These are phyloP conservation scores for Fregetta grallaria DNA, from an alignment of 2,113 vertebrate species.

Conservation along the genomic window DNA sequence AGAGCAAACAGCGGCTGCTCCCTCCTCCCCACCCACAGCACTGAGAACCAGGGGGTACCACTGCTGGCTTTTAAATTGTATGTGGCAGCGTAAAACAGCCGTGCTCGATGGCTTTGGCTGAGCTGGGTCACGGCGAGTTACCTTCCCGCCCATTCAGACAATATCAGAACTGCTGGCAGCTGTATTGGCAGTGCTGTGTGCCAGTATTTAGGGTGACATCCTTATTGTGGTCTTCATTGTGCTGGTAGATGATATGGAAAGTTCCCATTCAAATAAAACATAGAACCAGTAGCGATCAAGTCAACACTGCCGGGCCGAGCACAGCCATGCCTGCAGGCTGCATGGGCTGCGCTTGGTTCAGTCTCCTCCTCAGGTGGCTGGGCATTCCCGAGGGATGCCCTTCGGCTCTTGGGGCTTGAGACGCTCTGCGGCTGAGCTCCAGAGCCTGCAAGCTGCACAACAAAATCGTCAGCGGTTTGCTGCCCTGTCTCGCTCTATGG, in stretches of 20 bases:
- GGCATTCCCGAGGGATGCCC: background rate
- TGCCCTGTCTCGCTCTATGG: background rate
- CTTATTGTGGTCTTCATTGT: background rate
- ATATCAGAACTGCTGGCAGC: background rate
- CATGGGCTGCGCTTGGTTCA: fast-evolving
- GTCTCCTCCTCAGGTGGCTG: background rate
- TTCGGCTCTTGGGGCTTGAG: background rate
- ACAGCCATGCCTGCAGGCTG: fast-evolving
- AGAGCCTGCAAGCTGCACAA: background rate
- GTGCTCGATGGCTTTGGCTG: background rate
- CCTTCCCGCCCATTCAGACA: background rate
- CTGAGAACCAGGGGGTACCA: no score
- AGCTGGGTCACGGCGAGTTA: fast-evolving
- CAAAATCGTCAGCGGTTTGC: fast-evolving
- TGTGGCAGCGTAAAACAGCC: background rate
- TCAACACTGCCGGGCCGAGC: background rate
- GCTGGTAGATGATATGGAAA: background rate
- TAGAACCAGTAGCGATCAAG: background rate
- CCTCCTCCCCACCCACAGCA: background rate
- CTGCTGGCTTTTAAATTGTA: background rate
- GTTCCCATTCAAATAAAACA: background rate
- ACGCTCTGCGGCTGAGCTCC: background rate
- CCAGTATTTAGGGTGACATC: background rate
- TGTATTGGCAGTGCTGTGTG: background rate
- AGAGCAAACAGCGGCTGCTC: background rate